Base-by-base conservation (phyloP, 2,888 invertebrate species). In the Pteria penguin region DNA sequence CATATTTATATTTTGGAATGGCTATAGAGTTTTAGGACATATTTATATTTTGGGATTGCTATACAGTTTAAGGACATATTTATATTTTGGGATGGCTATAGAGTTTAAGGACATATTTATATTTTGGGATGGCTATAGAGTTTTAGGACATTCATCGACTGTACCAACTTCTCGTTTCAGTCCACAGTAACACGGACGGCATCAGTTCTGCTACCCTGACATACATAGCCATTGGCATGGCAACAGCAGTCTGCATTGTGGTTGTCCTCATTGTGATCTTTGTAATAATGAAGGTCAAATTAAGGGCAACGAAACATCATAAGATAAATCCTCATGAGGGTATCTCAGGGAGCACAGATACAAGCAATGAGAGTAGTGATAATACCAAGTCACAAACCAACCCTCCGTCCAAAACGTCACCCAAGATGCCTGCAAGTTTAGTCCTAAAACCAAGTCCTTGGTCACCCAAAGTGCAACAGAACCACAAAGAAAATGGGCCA, bases 361-460 rank as follows among this genome's bases (percentile, higher is more conserved):
- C 32, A 54, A 24, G 11, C 1, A 24, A 36, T 36, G n/a, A 58
- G 55, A 14, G 36, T 22, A 11, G 3, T 54, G n/a, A n/a, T n/a
- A n/a, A n/a, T n/a, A 65, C 60, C n/a, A 67, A 69, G 18, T 61
- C 55, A 45, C 63, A 22, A 1, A 62, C 69, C 2, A 24, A 57
- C 0, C 63, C 57, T 1, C 5, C 57, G 18, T n/a, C n/a, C n/a
- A n/a, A n/a, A n/a, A n/a, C n/a, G n/a, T n/a, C n/a, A n/a, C n/a
- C n/a, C n/a, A n/a, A n/a, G n/a, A n/a, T n/a, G n/a, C n/a, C n/a
- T n/a, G n/a, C n/a, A n/a, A n/a, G n/a, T n/a, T n/a, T n/a, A n/a
- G n/a, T 65, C n/a, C 75, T 70, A 26, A 32, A 61, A 24, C 75
- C 75, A 18, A 70, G 57, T 5, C 54, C 31, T 4, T 75, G 75